These are phyloP conservation scores for Trachelipus rathkii DNA, from an alignment of 1,140 invertebrate species.

Conservation along the genomic window DNA sequence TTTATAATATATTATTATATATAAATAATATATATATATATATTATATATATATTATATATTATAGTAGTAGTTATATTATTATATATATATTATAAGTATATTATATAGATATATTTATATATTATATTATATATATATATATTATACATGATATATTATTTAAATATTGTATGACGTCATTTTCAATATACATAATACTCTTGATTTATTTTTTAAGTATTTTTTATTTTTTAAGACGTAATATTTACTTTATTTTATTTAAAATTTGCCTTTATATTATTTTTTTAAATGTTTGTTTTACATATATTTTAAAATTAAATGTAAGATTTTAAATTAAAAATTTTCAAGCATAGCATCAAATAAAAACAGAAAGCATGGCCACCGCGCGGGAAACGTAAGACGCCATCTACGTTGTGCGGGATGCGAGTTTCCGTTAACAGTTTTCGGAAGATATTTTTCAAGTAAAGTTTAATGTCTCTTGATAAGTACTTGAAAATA, in stretches of 20 bases:
- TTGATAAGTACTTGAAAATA: slow-evolving; percentile 79
- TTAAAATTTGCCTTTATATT: background rate
- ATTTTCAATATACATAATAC: background rate
- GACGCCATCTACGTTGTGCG: background rate
- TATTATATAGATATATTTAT: too few species aligned
- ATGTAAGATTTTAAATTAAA: background rate
- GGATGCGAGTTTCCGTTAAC: background rate
- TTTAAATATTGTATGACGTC: too few species aligned
- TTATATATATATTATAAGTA: too few species aligned
- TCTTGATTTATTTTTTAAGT: background rate
- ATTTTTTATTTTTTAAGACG: background rate
- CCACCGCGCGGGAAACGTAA: slow-evolving; percentile 9
- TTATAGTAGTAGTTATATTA: too few species aligned
- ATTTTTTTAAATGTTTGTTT: background rate
- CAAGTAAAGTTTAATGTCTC: slow-evolving; percentile 24
- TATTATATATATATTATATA: too few species aligned
- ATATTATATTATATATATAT: too few species aligned
- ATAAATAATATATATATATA: too few species aligned
- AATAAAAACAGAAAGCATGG: slow-evolving; percentile 10
- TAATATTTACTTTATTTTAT: background rate
- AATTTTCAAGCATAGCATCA: slow-evolving; percentile 1
- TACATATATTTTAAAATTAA: background rate
- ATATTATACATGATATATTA: too few species aligned
- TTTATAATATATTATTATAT: too few species aligned
- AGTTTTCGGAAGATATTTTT: background rate